phyloP scores from a whole-genome alignment of 2,888 invertebrate species.

The Quadroppia sp. region DNA sequence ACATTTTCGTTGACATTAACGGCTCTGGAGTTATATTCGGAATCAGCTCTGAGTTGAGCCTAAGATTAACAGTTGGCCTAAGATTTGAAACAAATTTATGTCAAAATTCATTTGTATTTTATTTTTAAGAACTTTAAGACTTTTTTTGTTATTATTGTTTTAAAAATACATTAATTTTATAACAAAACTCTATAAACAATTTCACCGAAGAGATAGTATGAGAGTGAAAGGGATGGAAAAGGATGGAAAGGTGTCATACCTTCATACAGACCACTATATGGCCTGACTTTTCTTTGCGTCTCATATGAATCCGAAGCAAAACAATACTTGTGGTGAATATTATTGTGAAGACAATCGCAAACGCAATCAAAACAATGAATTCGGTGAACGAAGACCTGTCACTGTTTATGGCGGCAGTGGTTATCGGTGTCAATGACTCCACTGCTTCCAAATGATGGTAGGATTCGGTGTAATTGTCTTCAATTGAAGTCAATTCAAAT shows the following conservation, averaged over 20 bases:
- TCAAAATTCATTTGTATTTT: background rate
- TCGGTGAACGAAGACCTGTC: constrained; percentile 21
- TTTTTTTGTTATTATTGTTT: too few relatives aligned
- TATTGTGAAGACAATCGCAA: constrained; percentile 34
- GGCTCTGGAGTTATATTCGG: background rate
- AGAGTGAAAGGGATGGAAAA: too few relatives aligned
- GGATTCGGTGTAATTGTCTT: constrained; percentile 63
- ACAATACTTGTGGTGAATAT: constrained; percentile 13
- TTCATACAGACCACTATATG: constrained; percentile 43
- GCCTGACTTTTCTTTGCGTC: constrained; percentile 37
- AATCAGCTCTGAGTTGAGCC: background rate
- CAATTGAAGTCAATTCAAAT: constrained; percentile 69
- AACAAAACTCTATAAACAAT: too few relatives aligned
- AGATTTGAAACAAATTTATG: background rate
- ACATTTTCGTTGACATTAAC: background rate
- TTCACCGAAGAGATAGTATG: too few relatives aligned
- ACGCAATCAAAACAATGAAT: constrained; percentile 31
- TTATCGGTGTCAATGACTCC: background rate
- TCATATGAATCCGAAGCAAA: constrained; percentile 33
- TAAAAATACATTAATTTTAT: too few relatives aligned
- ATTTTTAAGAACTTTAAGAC: too few relatives aligned
- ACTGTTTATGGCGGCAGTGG: constrained; percentile 6
- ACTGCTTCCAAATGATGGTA: constrained; percentile 52
- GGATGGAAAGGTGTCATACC: constrained; percentile 19
- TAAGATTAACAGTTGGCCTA: constrained; percentile 1